phyloP scores from a whole-genome alignment of 2,113 vertebrate species.

The Eurypyga helias region DNA sequence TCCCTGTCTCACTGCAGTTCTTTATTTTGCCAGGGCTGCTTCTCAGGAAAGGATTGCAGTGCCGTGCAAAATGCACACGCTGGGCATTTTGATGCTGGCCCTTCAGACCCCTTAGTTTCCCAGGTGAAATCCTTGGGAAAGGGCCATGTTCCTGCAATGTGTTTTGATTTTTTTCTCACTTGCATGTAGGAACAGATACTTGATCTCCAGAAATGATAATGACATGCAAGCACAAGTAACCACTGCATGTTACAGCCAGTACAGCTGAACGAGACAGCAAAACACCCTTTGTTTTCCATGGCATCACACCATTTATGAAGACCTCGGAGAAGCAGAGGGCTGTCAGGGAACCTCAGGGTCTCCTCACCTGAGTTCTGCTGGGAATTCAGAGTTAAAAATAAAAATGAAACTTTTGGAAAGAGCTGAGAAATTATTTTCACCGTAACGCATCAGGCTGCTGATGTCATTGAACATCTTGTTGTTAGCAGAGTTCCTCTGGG shows the following conservation, averaged over 20 bases:
- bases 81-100: not conserved
- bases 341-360: fast-evolving
- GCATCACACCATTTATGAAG: fast-evolving
- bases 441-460: not conserved
- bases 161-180: not conserved
- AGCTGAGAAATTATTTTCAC: not conserved
- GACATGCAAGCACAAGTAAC: not conserved
- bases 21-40: not conserved
- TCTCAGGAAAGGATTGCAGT: not conserved
- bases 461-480: slow-evolving; percentile 10
- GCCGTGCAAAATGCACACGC: not conserved
- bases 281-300: not conserved
- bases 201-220: not conserved
- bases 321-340: not conserved
- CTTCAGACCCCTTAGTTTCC: not conserved
- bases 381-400: slow-evolving; percentile 36
- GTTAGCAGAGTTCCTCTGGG: slow-evolving; percentile 32
- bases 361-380: not conserved
- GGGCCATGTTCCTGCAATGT: fast-evolving
- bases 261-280: fast-evolving
- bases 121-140: not conserved
- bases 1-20: fast-evolving
- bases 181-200: fast-evolving
- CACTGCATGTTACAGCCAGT: fast-evolving
- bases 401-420: not conserved